phyloP scores from a whole-genome alignment of 2,113 vertebrate species.

The Melanotaenia duboulayi region DNA sequence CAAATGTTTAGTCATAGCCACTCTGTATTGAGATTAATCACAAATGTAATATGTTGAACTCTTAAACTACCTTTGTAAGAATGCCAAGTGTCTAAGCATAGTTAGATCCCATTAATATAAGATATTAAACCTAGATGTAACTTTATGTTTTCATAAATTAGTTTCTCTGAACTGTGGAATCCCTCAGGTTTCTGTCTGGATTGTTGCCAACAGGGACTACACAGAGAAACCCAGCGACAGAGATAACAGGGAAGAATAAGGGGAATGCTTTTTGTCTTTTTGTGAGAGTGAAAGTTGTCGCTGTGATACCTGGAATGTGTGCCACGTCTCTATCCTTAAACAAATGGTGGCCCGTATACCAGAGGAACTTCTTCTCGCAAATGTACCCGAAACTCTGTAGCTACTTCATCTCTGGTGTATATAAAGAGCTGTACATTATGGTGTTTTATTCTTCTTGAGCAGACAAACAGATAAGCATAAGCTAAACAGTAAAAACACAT shows the following conservation, averaged over 20 bases:
- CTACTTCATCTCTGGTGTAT: constrained; percentile 11
- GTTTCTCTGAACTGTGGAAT: constrained; percentile 28
- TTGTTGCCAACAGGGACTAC: constrained; percentile 46
- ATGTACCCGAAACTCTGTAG: constrained; percentile 28
- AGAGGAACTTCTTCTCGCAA: constrained; percentile 36
- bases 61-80: too few relatives aligned
- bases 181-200: constrained; percentile 47
- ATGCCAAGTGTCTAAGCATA: neutral
- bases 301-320: constrained; percentile 28
- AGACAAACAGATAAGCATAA: neutral
- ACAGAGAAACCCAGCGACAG: constrained; percentile 11
- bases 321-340: constrained; percentile 1
- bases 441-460: neutral
- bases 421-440: neutral
- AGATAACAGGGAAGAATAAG: constrained; percentile 21
- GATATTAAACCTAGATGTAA: neutral
- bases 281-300: constrained; percentile 38
- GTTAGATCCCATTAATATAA: neutral
- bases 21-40: too few relatives aligned
- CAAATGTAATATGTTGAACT: too few relatives aligned
- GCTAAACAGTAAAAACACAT: neutral
- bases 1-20: too few relatives aligned
- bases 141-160: neutral
- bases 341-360: constrained; percentile 20
- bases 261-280: constrained; percentile 23